phyloP scores from a whole-genome alignment of 2,113 vertebrate species.

The Salvelinus fontinalis region DNA sequence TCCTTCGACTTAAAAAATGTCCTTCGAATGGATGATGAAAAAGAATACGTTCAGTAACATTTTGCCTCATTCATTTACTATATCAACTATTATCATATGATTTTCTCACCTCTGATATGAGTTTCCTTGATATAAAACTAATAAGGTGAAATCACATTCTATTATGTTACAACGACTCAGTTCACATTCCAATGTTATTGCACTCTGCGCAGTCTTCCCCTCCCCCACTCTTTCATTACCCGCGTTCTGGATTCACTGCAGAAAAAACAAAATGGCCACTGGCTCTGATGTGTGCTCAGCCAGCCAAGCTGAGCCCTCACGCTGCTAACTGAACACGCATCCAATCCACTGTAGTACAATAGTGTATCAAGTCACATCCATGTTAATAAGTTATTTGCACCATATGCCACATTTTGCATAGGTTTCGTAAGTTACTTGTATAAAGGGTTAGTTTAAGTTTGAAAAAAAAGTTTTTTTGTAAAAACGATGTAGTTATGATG shows the following conservation, averaged over 20 bases:
- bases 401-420: background rate
- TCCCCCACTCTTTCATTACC: slow-evolving; percentile 51
- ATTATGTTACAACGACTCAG: slow-evolving; percentile 26
- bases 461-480: background rate
- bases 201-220: slow-evolving; percentile 43
- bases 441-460: background rate
- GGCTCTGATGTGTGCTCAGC: slow-evolving; percentile 46
- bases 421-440: background rate
- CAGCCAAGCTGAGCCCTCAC: slow-evolving; percentile 45
- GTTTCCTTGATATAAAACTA: background rate
- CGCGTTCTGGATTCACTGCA: slow-evolving; percentile 54
- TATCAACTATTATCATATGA: background rate
- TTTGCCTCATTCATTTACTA: background rate
- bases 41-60: background rate
- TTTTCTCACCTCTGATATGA: background rate
- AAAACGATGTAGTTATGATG: background rate
- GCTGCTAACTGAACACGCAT: slow-evolving; percentile 61
- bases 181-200: slow-evolving; percentile 62
- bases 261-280: slow-evolving; percentile 67
- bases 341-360: slow-evolving; percentile 17
- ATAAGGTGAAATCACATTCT: slow-evolving; percentile 22
- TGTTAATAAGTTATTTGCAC: slow-evolving; percentile 9
- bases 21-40: background rate
- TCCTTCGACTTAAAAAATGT: background rate
- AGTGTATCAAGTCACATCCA: slow-evolving; percentile 27